Base-by-base conservation (phyloP, 1,140 invertebrate species). In the Nasonia giraulti region DNA sequence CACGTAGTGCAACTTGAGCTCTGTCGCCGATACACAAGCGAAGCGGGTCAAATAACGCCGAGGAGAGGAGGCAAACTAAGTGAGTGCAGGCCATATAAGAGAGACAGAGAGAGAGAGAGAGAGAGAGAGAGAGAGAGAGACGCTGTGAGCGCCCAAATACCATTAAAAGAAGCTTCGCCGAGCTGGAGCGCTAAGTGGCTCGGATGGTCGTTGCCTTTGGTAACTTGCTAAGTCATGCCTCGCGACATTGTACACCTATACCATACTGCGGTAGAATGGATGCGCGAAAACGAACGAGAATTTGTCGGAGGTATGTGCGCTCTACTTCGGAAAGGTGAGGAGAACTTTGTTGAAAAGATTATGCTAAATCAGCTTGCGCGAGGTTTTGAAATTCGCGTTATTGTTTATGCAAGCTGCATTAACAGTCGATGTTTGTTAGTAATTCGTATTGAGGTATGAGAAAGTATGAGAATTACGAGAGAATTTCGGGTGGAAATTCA, bases 171-270 rank as follows among this genome's bases (percentile, higher is more conserved):
- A 78, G 17, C 17, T 47, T 27, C 40, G 23, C 27, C 23, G 14
- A 12, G 69, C 31, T 62, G 2, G 55, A 3, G 55, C 55, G 55
- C 20, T 62, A 62, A 62, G 55, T 62, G 55, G 55, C 55, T 62
- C 55, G 55, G 55, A 62, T 62, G 55, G 55, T 62, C 20, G 55
- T 62, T 17, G 55, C 44, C 37, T 76, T 76, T 55, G 23, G 27
- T 77, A 77, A 77, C n/a, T 77, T 77, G 14, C 33, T 50, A 77
- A 77, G 14, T 40, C n/a, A 50, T 77, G n/a, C 50, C n/a, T 11
- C 23, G 2, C 20, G 44, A 50, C 27, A 77, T 77, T 40, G 50
- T 77, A 77, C 17, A 62, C 55, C 17, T 62, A 62, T 62, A 62
- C 5, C 50, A 44, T 44, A 14, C 50, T 14, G 50, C 55, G 20